Evolutionary conservation across 2,888 invertebrate species (phyloP), one percentile per base, ranked within the genome.

Genomic region (Polydesmus complanatus): DNA sequence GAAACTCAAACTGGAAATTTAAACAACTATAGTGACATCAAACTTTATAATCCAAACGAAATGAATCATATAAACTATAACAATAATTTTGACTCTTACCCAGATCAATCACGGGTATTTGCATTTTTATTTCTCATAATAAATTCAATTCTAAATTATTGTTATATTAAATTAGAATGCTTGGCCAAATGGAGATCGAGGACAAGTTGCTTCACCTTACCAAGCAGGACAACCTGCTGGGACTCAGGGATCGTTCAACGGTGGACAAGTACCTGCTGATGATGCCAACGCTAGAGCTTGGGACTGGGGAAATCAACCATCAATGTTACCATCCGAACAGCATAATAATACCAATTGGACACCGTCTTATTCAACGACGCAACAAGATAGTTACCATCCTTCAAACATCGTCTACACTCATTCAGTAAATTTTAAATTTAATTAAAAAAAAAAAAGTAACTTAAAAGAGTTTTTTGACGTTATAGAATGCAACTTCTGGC

Each of bases 21-120:
- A n/a, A 27, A n/a, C 53, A 54, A 54, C 26, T 58, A 54, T 48
- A 54, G 54, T 48, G 54, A 48, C 1, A 22, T 60, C 54, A 60
- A 60, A 60, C 48, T 60, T 22, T 60, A 54, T 47, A 60, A 54
- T 23, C 60, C 60, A 23, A 60, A 60, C 51, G 54, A 54, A 60
- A 27, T 54, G 11, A 25, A 8, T 5, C 60, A 54, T 22, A 14
- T 25, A 11, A 27, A 54, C 23, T 22, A 27, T n/a, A 5, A 37
- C 14, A 37, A 37, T 37, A 37, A 37, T 37, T 14, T 8, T 37
- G 14, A 37, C 14, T 14, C 37, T 8, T 37, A 37, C 14, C 5
- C 14, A 14, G 37, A 14, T 8, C 37, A 37, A 14, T 14, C 5
- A 14, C 37, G 14, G 37, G 37, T 37, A 37, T n/a, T n/a, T 37